These are phyloP conservation scores for Cyprinus carpio DNA, from an alignment of 2,113 vertebrate species.

Conservation along the genomic window DNA sequence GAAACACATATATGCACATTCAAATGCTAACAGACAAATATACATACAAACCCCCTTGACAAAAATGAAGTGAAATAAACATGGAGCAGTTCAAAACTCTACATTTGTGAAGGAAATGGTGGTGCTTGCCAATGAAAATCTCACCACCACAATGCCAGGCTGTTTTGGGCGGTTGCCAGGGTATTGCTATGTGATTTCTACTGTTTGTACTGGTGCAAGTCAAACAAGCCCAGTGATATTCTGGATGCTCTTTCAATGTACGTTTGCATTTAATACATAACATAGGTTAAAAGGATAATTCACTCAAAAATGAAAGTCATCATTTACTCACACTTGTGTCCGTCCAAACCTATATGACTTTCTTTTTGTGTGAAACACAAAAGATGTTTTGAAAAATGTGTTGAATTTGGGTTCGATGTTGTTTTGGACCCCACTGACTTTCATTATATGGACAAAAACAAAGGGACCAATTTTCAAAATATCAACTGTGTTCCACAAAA, in stretches of 20 bases:
- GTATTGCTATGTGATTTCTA: not conserved
- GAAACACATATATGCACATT: constrained; percentile 31
- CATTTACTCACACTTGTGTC: too few relatives aligned
- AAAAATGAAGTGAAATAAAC: constrained; percentile 8
- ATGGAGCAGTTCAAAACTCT: not conserved
- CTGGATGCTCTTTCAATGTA: not conserved
- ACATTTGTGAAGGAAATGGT: not conserved
- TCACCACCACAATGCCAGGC: not conserved
- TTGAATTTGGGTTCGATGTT: too few relatives aligned
- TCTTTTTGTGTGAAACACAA: too few relatives aligned
- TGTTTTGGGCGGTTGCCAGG: not conserved
- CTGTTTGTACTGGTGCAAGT: not conserved
- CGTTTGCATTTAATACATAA: too few relatives aligned
- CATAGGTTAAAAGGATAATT: too few relatives aligned
- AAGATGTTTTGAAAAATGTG: too few relatives aligned
- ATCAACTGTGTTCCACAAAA: too few relatives aligned
- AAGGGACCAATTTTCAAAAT: too few relatives aligned
- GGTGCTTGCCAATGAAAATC: not conserved
- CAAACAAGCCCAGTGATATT: not conserved
- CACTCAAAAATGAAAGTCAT: too few relatives aligned
- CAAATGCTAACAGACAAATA: not conserved
- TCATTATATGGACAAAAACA: too few relatives aligned
- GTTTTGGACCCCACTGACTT: too few relatives aligned
- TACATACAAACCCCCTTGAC: not conserved
- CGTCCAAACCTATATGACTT: too few relatives aligned